Percentiles rank a stretch among this genome's conserved stretches.
These are phyloP conservation scores for Drosophila busckii DNA, from an alignment of 1,140 invertebrate species.

Conservation along the genomic window DNA sequence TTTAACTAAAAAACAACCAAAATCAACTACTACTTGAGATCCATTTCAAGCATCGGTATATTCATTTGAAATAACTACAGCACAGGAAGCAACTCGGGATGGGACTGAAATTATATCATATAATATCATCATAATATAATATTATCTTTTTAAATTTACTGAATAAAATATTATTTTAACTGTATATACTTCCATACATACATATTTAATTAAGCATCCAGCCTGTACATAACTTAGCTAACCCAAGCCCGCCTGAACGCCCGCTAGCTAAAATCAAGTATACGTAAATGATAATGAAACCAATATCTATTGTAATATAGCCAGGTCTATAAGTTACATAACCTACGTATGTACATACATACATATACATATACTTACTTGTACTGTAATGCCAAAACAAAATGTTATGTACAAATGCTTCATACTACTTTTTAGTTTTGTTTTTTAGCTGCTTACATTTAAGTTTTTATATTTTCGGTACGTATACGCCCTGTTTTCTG, in stretches of 20 bases:
- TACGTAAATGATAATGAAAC: slow-evolving; percentile 12
- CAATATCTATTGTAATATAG: slow-evolving; percentile 53
- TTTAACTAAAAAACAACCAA: slow-evolving; percentile 62
- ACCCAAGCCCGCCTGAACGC: slow-evolving; percentile 16
- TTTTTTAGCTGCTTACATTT: slow-evolving; percentile 25
- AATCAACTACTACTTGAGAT: slow-evolving; percentile 15
- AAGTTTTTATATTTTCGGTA: slow-evolving; percentile 23
- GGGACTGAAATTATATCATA: no score
- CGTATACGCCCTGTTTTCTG: slow-evolving; percentile 66
- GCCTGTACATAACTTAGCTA: slow-evolving; percentile 39
- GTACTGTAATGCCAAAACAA: no score
- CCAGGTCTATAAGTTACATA: slow-evolving; percentile 58
- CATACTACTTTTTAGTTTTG: slow-evolving; percentile 6
- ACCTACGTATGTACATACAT: slow-evolving; percentile 45
- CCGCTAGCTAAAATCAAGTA: slow-evolving; percentile 34
- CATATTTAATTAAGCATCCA: slow-evolving; percentile 14
- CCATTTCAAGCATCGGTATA: slow-evolving; percentile 28
- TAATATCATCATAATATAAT: no score
- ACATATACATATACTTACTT: slow-evolving; percentile 17
- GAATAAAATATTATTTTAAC: no score
- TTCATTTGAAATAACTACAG: no score
- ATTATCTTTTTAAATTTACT: no score
- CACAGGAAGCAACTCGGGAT: no score
- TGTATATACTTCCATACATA: slow-evolving; percentile 37
- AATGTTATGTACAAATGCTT: no score